Evolutionary conservation across 2,797 vertebrate genomes (phyloP).

Genomic region (Tadarida brasiliensis): DNA sequence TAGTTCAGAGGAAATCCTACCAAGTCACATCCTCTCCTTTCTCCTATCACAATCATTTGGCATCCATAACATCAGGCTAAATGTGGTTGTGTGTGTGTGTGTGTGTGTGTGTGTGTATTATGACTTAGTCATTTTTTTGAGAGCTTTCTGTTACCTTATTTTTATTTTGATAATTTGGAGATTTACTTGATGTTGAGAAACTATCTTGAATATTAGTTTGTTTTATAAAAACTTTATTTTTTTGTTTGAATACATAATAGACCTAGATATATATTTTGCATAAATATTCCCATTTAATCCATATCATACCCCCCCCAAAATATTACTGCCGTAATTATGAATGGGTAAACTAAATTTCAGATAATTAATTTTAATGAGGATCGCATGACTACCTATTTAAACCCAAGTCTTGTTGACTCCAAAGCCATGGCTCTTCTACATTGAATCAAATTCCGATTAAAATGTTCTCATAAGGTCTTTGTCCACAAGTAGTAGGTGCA

Average conservation of each 20-base stretch:
- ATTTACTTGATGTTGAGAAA: background rate
- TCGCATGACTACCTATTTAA: background rate
- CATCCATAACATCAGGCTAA: background rate
- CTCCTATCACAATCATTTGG: background rate
- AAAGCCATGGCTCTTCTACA: background rate
- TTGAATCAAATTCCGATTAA: background rate
- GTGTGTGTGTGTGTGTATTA: background rate
- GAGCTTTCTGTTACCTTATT: background rate
- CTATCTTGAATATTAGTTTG: background rate
- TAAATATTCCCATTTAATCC: background rate
- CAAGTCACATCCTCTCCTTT: background rate
- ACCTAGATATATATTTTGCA: background rate
- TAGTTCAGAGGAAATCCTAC: slow-evolving; percentile 11
- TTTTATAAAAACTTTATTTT: background rate
- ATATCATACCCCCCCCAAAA: background rate
- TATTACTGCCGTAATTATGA: background rate
- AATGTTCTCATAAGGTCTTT: background rate
- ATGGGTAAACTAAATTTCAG: background rate
- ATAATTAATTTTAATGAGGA: background rate
- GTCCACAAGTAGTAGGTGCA: background rate
- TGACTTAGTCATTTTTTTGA: background rate
- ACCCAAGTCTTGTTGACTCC: background rate
- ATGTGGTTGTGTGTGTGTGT: background rate
- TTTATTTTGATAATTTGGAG: slow-evolving; percentile 12
- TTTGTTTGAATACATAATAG: background rate